phyloP scores from a whole-genome alignment of 2,113 vertebrate genomes.

The Indicator maculatus region DNA sequence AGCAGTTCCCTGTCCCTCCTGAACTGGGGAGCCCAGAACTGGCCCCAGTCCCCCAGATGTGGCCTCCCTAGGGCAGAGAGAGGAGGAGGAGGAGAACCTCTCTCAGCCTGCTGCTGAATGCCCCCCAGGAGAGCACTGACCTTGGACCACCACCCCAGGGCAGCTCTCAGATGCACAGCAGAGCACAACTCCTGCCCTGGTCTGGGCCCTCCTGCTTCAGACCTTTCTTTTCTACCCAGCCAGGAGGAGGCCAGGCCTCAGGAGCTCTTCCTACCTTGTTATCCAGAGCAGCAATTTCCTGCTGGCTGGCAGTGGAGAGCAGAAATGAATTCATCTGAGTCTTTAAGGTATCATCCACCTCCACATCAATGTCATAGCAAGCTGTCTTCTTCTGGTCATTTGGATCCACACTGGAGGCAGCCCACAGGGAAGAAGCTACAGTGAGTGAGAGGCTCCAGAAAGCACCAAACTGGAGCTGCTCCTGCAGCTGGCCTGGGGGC shows the following conservation, averaged over 20 bases:
- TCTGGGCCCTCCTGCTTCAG: too few species aligned
- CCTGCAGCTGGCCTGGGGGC: rapidly evolving
- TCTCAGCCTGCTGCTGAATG: too few species aligned
- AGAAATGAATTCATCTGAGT: conserved; percentile 99
- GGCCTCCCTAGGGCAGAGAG: too few species aligned
- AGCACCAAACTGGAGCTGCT: neutral
- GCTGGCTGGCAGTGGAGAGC: conserved; percentile 96
- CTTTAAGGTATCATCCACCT: conserved; percentile 98
- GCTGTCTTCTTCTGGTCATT: conserved; percentile 99
- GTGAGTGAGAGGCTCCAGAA: neutral
- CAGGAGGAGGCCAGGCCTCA: neutral
- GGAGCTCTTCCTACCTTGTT: conserved; percentile 86
- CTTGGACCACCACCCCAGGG: too few species aligned
- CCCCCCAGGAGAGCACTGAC: too few species aligned
- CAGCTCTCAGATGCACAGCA: too few species aligned
- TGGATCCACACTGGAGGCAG: conserved; percentile 87
- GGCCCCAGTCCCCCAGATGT: too few species aligned
- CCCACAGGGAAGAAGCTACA: neutral
- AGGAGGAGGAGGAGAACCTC: too few species aligned
- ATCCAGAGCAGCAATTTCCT: conserved; percentile 97
- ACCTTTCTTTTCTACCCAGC: too few species aligned
- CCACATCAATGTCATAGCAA: conserved; percentile 99
- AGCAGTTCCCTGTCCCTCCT: too few species aligned
- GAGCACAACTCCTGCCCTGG: neutral
- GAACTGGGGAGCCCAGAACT: too few species aligned